Base-by-base conservation (phyloP, 2,797 vertebrate species). In the Sebastes taczanowskii region DNA sequence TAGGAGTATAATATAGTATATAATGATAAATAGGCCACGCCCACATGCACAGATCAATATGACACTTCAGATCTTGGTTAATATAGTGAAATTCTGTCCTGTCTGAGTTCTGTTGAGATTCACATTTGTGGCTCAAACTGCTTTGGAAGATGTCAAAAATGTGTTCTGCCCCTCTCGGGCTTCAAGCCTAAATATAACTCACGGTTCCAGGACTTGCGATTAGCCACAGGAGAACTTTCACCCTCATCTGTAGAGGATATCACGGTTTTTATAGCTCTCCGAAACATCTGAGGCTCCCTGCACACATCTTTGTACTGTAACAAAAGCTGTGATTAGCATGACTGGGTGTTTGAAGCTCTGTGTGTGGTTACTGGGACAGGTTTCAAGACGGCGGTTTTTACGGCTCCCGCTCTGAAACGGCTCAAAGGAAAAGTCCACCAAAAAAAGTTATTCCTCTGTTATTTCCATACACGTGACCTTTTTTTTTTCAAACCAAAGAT, bases 301-400 rank as follows among this genome's bases (percentile, higher is more conserved):
- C 35, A 56, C 3, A 18, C 32, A 67, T 66, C 63, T 82, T 62
- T 76, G 30, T 34, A 38, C 32, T 16, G 6, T 25, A 70, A 63
- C 65, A 63, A 86, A 84, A 53, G 68, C 70, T 52, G 22, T 77
- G 69, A 81, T 84, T 71, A 77, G 30, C 23, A 16, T 58, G 55
- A 62, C 67, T 82, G 72, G 4, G 52, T 71, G 6, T 81, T 67
- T 63, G 63, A 84, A 74, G 27, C 49, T 75, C 7, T 52, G 70
- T 78, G 70, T 78, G 71, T 29, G 42, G 69, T 14, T 32, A 42
- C 20, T 49, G 71, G 32, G 52, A 70, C 58, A 64, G 16, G 58
- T 49, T 73, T 81, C 58, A 68, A 52, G 27, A 53, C 58, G 25
- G 25, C 67, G 38, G 56, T 70, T 76, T 79, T 79, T 46, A 58